phyloP scores from a whole-genome alignment of 2,113 vertebrate genomes.

The western clawed frog (Xenopus tropicalis) region UCB_Xtro_10.0 CM004445.2:96759001-96759500 shows the following conservation, averaged over 20 bases:
- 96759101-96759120: no score
- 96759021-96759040: no score
- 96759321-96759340: neutral
- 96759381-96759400: constrained; percentile 38
- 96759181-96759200: constrained; percentile 21
- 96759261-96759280: neutral
- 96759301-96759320: constrained; percentile 1
- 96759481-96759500: constrained; percentile 4
- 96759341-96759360: constrained; percentile 16
- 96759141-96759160: neutral
- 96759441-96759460: constrained; percentile 26
- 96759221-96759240: neutral
- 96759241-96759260: neutral
- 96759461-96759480: no score
- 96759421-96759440: constrained; percentile 39
- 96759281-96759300: constrained; percentile 9
- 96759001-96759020: no score
- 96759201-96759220: neutral
- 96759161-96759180: neutral
- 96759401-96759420: constrained; percentile 27
- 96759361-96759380: constrained; percentile 43
- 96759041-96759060: neutral
- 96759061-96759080: neutral
- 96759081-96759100: neutral
- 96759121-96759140: neutral